phyloP scores from a whole-genome alignment of 2,888 invertebrate species.

The Pterobdella sp. region DNA sequence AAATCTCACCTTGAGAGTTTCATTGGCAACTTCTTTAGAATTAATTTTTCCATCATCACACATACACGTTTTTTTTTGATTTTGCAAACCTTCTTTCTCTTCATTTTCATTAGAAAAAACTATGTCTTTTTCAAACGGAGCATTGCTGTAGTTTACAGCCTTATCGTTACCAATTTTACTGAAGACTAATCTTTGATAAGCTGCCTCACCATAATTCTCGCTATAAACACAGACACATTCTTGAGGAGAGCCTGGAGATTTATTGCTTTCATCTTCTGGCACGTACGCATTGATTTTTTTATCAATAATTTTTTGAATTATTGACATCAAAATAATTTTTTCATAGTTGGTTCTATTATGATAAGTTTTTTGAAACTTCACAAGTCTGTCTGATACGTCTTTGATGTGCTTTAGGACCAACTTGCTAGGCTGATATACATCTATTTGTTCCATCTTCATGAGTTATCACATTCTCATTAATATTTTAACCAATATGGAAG shows the following conservation, averaged over 20 bases:
- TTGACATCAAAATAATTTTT: neutral
- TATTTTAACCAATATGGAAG: neutral
- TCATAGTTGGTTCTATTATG: neutral
- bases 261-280: neutral
- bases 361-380: neutral
- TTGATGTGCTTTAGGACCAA: neutral
- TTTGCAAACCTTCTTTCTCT: neutral
- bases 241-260: neutral
- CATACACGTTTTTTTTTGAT: neutral
- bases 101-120: neutral
- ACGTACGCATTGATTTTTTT: neutral
- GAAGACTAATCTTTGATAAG: neutral
- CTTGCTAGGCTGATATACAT: neutral
- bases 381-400: neutral
- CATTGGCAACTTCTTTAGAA: neutral
- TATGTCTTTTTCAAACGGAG: neutral
- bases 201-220: neutral
- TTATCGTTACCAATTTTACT: neutral
- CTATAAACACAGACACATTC: neutral
- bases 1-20: neutral
- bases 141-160: neutral
- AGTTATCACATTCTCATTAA: neutral
- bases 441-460: neutral
- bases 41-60: neutral
- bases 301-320: neutral